Evolutionary conservation across 2,113 vertebrate genomes (phyloP).

Genomic region (Corydoras maculifer): DNA sequence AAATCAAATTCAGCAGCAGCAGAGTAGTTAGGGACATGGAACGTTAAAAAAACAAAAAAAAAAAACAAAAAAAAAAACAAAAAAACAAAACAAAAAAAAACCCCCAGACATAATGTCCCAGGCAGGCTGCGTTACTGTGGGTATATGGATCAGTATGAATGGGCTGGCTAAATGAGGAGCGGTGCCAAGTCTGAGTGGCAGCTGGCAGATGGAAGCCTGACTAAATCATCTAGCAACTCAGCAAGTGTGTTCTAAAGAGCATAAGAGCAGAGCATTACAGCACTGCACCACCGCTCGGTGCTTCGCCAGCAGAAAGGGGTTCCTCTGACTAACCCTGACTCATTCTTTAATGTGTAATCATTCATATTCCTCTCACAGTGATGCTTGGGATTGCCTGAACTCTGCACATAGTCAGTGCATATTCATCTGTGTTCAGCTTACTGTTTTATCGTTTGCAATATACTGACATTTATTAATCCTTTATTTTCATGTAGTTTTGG

Average conservation of each 20-base stretch:
- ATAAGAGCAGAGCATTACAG: slow-evolving; percentile 13
- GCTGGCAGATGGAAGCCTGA: slow-evolving; percentile 22
- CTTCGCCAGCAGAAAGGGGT: neutral
- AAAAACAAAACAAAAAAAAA: neutral
- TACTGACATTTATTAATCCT: no score
- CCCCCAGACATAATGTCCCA: neutral
- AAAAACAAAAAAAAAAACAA: neutral
- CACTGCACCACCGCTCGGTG: slow-evolving; percentile 17
- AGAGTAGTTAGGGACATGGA: neutral
- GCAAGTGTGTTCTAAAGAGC: neutral
- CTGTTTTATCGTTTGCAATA: no score
- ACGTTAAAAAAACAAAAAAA: neutral
- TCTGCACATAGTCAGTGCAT: slow-evolving; percentile 7
- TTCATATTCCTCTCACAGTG: slow-evolving; percentile 3
- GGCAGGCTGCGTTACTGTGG: neutral
- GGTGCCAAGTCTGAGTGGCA: slow-evolving; percentile 15
- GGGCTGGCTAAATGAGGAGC: slow-evolving; percentile 6
- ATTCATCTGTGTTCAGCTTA: neutral
- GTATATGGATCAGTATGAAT: slow-evolving; percentile 22
- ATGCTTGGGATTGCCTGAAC: neutral
- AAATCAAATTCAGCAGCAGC: no score
- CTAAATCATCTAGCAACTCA: slow-evolving; percentile 30
- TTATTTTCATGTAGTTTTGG: no score
- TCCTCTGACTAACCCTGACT: slow-evolving; percentile 18
- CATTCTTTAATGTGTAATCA: slow-evolving; percentile 14